These are phyloP conservation scores for Tetramorium simillimum DNA, from an alignment of 1,140 invertebrate species.

Conservation along the genomic window DNA sequence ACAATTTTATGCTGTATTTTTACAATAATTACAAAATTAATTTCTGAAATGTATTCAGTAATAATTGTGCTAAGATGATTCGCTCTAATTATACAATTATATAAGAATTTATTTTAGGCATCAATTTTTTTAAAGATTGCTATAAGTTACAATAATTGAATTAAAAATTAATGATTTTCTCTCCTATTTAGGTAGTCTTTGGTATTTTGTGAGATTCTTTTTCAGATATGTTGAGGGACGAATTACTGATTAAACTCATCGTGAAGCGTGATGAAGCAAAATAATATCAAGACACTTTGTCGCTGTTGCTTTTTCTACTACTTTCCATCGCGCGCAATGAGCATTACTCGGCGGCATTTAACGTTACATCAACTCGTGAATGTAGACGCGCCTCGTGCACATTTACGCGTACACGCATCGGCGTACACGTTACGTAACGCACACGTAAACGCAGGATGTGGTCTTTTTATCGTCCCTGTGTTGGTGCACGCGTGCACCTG, in stretches of 20 bases:
- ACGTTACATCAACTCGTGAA: background rate
- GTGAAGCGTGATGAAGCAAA: background rate
- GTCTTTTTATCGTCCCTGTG: slow-evolving; percentile 35
- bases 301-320: background rate
- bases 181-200: background rate
- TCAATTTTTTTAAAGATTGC: too few relatives aligned
- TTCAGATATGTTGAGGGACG: background rate
- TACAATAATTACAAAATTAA: too few relatives aligned
- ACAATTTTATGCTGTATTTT: too few relatives aligned
- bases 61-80: too few relatives aligned
- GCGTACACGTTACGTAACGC: slow-evolving; percentile 15
- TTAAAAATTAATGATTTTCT: too few relatives aligned
- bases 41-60: too few relatives aligned
- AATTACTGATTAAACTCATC: background rate
- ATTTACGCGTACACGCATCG: background rate
- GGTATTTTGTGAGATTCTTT: background rate
- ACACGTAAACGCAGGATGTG: slow-evolving; percentile 48
- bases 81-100: too few relatives aligned
- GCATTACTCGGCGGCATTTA: slow-evolving; percentile 28
- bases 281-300: background rate
- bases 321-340: slow-evolving; percentile 1
- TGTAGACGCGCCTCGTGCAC: slow-evolving; percentile 2
- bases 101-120: too few relatives aligned
- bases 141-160: too few relatives aligned
- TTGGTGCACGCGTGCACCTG: slow-evolving; percentile 35